Evolutionary conservation across 2,113 vertebrate genomes (phyloP).

Genomic region (Uria aalge): DNA sequence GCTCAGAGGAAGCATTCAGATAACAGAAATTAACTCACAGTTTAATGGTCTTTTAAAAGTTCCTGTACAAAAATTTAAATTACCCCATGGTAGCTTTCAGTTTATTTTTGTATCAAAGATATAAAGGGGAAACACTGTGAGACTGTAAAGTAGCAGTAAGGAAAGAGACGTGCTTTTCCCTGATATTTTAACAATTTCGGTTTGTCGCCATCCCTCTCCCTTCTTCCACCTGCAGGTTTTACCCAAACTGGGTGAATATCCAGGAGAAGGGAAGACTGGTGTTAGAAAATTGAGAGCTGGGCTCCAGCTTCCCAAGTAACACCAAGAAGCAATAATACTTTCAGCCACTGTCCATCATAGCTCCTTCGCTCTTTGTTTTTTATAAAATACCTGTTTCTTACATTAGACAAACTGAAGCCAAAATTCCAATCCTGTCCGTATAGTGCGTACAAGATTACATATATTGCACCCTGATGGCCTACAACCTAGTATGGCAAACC

Average conservation of each 20-base stretch:
- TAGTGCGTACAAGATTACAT: background rate
- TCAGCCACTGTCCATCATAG: background rate
- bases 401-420: background rate
- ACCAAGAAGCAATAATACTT: background rate
- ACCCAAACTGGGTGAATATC: background rate
- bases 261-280: background rate
- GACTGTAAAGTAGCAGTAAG: background rate
- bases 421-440: background rate
- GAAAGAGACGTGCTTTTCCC: background rate
- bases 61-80: background rate
- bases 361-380: background rate
- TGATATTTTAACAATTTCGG: background rate
- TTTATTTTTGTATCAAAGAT: background rate
- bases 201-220: background rate
- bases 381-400: background rate
- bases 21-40: background rate
- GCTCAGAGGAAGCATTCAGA: background rate
- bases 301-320: background rate
- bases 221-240: background rate
- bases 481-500: background rate
- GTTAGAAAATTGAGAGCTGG: background rate
- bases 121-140: background rate
- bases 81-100: background rate
- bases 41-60: background rate
- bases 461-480: background rate